Percentiles rank a stretch among this genome's conserved stretches.
These are phyloP conservation scores for Mus pahari DNA, from an alignment of 2,113 vertebrate genomes.

Conservation along the genomic window DNA sequence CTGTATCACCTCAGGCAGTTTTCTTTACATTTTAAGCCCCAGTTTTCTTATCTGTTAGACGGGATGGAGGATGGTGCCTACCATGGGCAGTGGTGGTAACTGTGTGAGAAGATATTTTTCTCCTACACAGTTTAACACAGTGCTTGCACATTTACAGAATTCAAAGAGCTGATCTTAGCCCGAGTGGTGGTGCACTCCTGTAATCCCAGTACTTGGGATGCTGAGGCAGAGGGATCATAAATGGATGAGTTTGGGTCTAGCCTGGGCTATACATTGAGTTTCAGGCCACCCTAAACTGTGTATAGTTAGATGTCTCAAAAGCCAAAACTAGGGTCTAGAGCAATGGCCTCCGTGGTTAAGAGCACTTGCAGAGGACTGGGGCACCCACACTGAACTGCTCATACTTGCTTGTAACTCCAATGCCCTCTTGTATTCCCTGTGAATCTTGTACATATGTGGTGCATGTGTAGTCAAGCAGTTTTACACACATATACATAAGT, in stretches of 20 bases:
- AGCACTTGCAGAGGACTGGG: neutral
- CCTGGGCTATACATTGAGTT: neutral
- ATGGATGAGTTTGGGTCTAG: neutral
- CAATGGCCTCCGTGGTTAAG: neutral
- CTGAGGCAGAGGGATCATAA: neutral
- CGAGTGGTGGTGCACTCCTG: neutral
- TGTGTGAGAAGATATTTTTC: neutral
- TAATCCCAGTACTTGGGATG: neutral
- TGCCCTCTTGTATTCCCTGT: neutral
- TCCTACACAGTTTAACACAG: neutral
- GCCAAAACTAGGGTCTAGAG: neutral
- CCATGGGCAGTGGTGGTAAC: neutral
- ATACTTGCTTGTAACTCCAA: too few relatives aligned
- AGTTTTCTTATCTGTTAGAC: conserved; percentile 22
- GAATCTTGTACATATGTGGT: neutral
- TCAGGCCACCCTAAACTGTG: neutral
- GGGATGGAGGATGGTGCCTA: neutral
- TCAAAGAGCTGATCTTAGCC: neutral
- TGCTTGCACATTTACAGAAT: neutral
- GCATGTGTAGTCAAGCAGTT: neutral
- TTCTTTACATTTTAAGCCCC: conserved; percentile 31
- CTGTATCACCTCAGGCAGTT: neutral
- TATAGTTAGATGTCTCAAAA: neutral
- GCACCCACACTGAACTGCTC: too few relatives aligned
- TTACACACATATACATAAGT: neutral